phyloP scores from a whole-genome alignment of 2,797 vertebrate genomes.

The Acipenser oxyrinchus region DNA sequence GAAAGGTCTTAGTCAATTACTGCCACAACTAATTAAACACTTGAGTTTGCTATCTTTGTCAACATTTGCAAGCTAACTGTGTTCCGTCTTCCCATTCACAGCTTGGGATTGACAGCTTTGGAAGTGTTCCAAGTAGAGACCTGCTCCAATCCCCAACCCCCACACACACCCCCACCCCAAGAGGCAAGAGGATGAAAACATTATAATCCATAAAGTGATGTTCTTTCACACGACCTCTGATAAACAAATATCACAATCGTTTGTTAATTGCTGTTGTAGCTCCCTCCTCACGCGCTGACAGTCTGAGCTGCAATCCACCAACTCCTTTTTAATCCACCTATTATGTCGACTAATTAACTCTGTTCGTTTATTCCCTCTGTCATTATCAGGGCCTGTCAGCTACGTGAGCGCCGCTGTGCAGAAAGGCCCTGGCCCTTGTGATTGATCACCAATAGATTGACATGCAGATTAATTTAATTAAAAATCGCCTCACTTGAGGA shows the following conservation, averaged over 20 bases:
- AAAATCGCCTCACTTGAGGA: constrained; percentile 74
- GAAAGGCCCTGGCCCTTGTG: constrained; percentile 58
- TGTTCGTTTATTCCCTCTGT: constrained; percentile 69
- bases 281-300: constrained; percentile 62
- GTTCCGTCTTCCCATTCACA: background rate
- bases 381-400: constrained; percentile 78
- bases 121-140: background rate
- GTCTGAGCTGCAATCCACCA: constrained; percentile 61
- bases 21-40: no score
- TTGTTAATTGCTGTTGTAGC: constrained; percentile 39
- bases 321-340: constrained; percentile 73
- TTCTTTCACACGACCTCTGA: constrained; percentile 9
- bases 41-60: no score
- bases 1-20: no score
- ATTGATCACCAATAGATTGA: constrained; percentile 80
- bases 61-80: no score
- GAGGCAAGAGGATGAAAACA: background rate
- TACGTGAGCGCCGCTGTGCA: constrained; percentile 53
- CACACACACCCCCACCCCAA: background rate
- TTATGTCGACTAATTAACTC: constrained; percentile 81
- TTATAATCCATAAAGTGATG: constrained; percentile 6
- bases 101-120: background rate
- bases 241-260: constrained; percentile 11
- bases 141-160: background rate
- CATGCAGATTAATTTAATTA: constrained; percentile 84